Percentiles rank a stretch among this genome's conserved stretches.
Conservation (phyloP, 2,797 vertebrate species). For the Antennarius maculatus region DNA sequence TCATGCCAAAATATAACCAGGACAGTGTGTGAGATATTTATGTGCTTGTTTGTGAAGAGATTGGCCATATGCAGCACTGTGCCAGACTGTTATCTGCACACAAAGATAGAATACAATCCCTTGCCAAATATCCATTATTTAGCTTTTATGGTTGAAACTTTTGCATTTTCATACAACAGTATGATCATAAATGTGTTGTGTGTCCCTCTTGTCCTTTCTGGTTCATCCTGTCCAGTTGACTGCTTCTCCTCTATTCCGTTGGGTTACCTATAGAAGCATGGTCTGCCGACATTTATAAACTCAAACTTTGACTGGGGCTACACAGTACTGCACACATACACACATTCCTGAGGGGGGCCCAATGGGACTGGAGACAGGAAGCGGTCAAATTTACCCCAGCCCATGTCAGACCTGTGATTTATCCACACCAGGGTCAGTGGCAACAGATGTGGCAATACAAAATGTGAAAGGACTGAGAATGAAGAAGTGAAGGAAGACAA, state of each 20-base stretch:
- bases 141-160: neutral
- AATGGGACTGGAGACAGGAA: conserved; percentile 80
- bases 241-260: conserved; percentile 58
- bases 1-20: conserved; percentile 36
- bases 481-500: conserved; percentile 26
- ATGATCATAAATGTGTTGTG: neutral
- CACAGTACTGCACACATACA: conserved; percentile 63
- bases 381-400: conserved; percentile 77
- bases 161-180: neutral
- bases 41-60: conserved; percentile 40
- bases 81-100: conserved; percentile 3
- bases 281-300: conserved; percentile 77
- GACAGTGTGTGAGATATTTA: conserved; percentile 44
- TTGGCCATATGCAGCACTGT: conserved; percentile 29
- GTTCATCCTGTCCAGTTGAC: conserved; percentile 41
- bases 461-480: conserved; percentile 29
- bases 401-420: conserved; percentile 74
- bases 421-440: conserved; percentile 70
- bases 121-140: neutral
- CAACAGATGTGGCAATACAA: conserved; percentile 77
- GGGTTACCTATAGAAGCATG: conserved; percentile 57
- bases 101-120: conserved; percentile 1
- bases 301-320: conserved; percentile 65
- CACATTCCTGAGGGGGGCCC: conserved; percentile 78
- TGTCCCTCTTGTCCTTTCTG: conserved; percentile 19